A percentile compares a stretch with the other conserved stretches of the same genome.
Evolutionary conservation across 2,797 vertebrate species (phyloP).

Genomic region (Characodon lateralis): DNA sequence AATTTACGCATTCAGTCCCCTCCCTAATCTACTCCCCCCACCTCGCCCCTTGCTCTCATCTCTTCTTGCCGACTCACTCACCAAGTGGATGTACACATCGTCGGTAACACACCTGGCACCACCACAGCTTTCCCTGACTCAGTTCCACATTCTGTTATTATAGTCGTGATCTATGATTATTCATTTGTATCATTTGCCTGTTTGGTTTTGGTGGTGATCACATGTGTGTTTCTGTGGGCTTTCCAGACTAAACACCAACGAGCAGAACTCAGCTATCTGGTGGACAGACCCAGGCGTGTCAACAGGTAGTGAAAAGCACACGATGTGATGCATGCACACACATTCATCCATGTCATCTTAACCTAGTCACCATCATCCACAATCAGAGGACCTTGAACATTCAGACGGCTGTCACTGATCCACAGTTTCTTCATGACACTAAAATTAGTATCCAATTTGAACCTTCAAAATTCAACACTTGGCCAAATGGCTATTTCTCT

Average conservation of each 20-base stretch:
- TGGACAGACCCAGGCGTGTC: constrained; percentile 97
- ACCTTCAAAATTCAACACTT: background rate
- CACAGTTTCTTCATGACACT: background rate
- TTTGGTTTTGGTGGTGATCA: constrained; percentile 11
- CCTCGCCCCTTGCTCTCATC: constrained; percentile 47
- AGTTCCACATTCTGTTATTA: constrained; percentile 7
- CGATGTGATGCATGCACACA: constrained; percentile 9
- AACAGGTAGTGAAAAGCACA: constrained; percentile 87
- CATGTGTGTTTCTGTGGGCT: constrained; percentile 57
- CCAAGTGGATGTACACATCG: constrained; percentile 47
- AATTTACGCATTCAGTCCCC: constrained; percentile 78
- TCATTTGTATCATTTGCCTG: background rate
- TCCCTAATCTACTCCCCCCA: constrained; percentile 45
- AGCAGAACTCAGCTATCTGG: constrained; percentile 96
- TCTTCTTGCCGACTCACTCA: constrained; percentile 50
- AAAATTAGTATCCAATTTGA: background rate
- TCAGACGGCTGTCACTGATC: background rate
- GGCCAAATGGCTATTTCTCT: background rate
- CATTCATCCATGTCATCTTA: background rate
- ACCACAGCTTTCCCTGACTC: constrained; percentile 18
- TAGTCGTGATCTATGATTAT: background rate
- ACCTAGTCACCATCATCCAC: background rate
- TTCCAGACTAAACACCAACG: constrained; percentile 96
- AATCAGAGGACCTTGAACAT: constrained; percentile 18
- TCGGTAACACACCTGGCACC: background rate